Base-by-base conservation (phyloP, 2,888 invertebrate genomes). In the Brassicogethes aeneus region DNA sequence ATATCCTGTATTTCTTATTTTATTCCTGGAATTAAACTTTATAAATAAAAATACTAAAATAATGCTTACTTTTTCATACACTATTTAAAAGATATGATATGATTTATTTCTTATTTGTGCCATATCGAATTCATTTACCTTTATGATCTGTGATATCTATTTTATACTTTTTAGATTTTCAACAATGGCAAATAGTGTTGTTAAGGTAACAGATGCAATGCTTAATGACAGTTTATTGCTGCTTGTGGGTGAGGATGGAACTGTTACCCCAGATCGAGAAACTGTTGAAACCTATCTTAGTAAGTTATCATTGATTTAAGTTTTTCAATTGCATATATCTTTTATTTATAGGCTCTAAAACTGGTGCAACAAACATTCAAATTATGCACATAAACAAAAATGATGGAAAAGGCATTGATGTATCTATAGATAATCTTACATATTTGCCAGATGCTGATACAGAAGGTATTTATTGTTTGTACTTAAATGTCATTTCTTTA, bases 231-330 rank as follows among this genome's bases (percentile, higher is more conserved):
- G 83, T 60, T 76, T 91, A 63, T 81, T 87, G 58, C 82, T 91
- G 65, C 81, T 90, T 64, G 86, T 89, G 64, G 85, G 85, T 64
- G 85, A 87, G 70, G 88, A 89, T 77, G 89, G 89, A 55, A 81
- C 80, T 45, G 74, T 91, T 48, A 82, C 85, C 45, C 82, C 86
- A 32, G 89, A 90, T 68, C 82, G 83, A 61, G 80, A 83, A 56
- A 80, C 85, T 52, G 75, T 90, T 46, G 82, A 87, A 56, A 82
- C 79, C 55, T 74, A 87, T 50, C 77, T 90, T 70, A 83, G 89
- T 89, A 73, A 76, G 76, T 69, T 42, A 15, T 43, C 37, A 14
- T 34, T 36, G 32, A 34, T 30, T 49, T 37, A 13, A 30, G 33
- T 15, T 14, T n/a, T 17, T 42, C 13, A 16, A 15, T 35, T 36